These are phyloP conservation scores for Ceratitis capitata DNA, from an alignment of 1,140 invertebrate genomes.

Conservation along the genomic window DNA sequence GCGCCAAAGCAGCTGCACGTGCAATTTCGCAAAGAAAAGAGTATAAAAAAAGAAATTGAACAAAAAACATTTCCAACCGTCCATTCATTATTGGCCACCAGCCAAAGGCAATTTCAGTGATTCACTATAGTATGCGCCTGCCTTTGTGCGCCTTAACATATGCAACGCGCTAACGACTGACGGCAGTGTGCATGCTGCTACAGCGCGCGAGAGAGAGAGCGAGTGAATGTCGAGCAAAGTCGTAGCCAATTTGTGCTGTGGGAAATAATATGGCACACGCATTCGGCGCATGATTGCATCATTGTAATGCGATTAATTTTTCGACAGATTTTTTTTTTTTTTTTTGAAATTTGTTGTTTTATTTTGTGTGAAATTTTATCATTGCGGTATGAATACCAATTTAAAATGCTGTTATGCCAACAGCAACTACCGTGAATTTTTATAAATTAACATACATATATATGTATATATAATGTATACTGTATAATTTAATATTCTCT, in stretches of 20 bases:
- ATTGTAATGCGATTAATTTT: slow-evolving; percentile 24
- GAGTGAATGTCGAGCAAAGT: background rate
- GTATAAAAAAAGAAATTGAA: no score
- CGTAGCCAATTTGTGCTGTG: slow-evolving; percentile 9
- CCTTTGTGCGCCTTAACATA: background rate
- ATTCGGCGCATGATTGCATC: background rate
- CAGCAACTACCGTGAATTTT: no score
- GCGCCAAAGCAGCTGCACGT: background rate
- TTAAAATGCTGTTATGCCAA: no score
- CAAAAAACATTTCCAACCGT: no score
- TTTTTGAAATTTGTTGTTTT: background rate
- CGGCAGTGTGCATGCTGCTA: background rate
- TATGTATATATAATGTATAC: no score
- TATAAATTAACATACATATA: no score
- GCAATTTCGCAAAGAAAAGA: background rate
- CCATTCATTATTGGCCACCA: background rate
- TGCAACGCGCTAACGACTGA: background rate
- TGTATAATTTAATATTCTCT: no score
- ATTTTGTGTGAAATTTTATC: background rate
- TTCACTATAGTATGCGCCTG: background rate
- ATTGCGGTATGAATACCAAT: background rate
- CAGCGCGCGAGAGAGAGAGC: no score
- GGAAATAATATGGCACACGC: background rate
- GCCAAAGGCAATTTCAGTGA: background rate
- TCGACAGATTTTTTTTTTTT: background rate